Conservation (phyloP, 2,797 vertebrate genomes). For the Ceryle rudis region DNA sequence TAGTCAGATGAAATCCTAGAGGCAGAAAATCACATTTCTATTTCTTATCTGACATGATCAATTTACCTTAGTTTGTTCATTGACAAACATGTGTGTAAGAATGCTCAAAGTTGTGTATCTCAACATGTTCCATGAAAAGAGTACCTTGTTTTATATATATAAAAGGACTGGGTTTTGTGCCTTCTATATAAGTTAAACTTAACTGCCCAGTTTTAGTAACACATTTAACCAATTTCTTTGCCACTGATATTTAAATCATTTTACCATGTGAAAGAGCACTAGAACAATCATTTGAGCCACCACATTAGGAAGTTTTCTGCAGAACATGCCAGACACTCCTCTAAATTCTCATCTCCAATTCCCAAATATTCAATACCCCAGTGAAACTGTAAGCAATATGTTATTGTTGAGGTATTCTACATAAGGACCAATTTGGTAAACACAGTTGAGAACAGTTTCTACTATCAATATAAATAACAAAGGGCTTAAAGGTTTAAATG, state of each 20-base stretch:
- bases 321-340: background rate
- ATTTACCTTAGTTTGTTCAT: background rate
- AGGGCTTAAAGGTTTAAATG: background rate
- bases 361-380: background rate
- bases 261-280: background rate
- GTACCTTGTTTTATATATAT: background rate
- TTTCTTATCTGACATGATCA: background rate
- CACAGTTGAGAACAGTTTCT: background rate
- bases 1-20: background rate
- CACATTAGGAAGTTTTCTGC: background rate
- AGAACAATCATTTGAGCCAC: background rate
- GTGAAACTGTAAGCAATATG: background rate
- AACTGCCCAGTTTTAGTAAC: accelerated
- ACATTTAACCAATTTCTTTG: background rate
- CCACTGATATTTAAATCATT: background rate
- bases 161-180: background rate
- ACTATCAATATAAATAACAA: background rate
- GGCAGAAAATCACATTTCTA: background rate
- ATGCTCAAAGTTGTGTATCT: background rate
- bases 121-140: background rate
- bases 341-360: background rate
- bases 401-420: background rate
- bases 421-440: background rate
- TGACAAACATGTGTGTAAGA: background rate
- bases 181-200: background rate